These are phyloP conservation scores for Meganola albula DNA, from an alignment of 2,888 invertebrate species.

Conservation along the genomic window DNA sequence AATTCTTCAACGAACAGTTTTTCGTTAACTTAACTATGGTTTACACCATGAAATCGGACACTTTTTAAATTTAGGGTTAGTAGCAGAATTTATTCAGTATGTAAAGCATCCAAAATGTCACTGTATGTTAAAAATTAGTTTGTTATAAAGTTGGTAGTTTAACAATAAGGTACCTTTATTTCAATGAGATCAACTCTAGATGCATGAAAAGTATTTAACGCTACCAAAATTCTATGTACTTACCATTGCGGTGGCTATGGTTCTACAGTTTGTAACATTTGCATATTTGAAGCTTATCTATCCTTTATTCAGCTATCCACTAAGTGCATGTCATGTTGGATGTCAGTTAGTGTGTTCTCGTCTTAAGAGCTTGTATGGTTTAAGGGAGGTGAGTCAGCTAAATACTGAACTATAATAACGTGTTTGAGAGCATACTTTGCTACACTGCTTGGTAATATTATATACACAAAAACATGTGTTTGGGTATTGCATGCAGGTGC, in stretches of 20 bases:
- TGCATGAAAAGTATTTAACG: no score
- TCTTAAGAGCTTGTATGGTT: constrained; percentile 15
- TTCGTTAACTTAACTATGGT: no score
- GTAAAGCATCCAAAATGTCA: no score
- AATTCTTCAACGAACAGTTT: no score
- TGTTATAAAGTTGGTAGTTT: no score
- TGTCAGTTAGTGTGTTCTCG: constrained; percentile 6
- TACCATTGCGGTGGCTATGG: no score
- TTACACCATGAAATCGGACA: not conserved
- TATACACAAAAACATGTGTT: no score
- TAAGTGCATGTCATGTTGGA: constrained; percentile 6
- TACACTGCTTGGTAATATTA: constrained; percentile 14
- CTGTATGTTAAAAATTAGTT: no score
- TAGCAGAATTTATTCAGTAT: no score
- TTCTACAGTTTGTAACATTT: constrained; percentile 21
- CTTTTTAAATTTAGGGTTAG: not conserved
- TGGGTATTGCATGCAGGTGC: no score
- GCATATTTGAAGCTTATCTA: constrained; percentile 24
- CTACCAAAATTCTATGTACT: not conserved
- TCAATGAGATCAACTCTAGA: no score
- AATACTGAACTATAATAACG: constrained; percentile 36
- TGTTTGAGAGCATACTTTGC: constrained; percentile 27
- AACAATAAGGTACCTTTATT: no score
- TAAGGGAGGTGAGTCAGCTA: constrained; percentile 35
- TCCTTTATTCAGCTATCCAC: constrained; percentile 8